A percentile compares a stretch with the other conserved stretches of the same genome.
phyloP scores from a whole-genome alignment of 1,140 invertebrate species.

The Drosophila suzukii region DNA sequence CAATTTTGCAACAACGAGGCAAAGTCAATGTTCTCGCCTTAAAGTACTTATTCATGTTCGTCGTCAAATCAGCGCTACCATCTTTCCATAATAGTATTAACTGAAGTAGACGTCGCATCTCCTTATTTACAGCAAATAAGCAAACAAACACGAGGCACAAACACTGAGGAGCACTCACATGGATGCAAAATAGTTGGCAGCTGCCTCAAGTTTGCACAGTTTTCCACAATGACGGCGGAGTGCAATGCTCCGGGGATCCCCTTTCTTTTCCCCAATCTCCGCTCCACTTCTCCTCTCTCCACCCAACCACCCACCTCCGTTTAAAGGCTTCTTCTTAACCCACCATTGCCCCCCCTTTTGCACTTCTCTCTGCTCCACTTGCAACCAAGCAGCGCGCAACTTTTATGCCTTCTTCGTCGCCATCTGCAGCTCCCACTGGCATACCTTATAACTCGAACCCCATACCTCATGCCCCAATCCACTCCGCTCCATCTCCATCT shows the following conservation, averaged over 20 bases:
- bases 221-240: conserved; percentile 56
- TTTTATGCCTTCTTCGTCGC: conserved; percentile 67
- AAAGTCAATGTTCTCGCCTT: conserved; percentile 35
- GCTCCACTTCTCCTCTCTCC: no score
- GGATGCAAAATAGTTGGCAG: conserved; percentile 79
- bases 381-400: conserved; percentile 74
- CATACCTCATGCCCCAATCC: conserved; percentile 1
- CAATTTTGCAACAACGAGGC: conserved; percentile 5
- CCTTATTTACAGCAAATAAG: conserved; percentile 34
- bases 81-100: conserved; percentile 48
- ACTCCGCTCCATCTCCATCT: neutral
- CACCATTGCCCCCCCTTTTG: neutral
- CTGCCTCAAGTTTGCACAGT: conserved; percentile 56
- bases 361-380: conserved; percentile 59
- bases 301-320: neutral
- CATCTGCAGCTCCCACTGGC: conserved; percentile 36
- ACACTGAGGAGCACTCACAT: conserved; percentile 41
- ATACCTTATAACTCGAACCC: conserved; percentile 7
- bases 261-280: neutral
- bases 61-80: conserved; percentile 40
- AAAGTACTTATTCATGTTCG: conserved; percentile 28
- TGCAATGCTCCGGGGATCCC: conserved; percentile 33
- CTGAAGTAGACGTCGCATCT: conserved; percentile 32
- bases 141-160: conserved; percentile 8
- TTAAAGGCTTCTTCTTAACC: neutral